A percentile compares a stretch with the other conserved stretches of the same genome.
Conservation (phyloP, 23 tunicate genomes). For the Halocynthia roretzi region DNA sequence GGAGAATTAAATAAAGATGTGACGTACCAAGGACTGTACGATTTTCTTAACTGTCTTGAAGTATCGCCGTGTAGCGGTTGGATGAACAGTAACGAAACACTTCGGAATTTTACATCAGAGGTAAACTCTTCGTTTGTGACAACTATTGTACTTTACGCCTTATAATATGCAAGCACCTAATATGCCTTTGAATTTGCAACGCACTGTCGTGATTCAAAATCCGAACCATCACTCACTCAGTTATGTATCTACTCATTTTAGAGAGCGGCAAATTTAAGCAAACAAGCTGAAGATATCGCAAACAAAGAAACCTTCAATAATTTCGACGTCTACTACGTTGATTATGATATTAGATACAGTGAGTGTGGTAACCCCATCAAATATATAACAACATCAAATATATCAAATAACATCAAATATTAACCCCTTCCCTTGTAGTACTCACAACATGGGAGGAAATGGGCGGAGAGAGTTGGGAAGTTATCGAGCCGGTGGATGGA, state of each 20-base stretch:
- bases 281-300: constrained; percentile 46
- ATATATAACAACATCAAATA: background rate
- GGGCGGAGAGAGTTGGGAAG: constrained; percentile 87
- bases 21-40: constrained; percentile 66
- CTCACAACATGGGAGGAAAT: constrained; percentile 41
- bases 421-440: constrained; percentile 6
- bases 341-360: constrained; percentile 53
- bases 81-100: constrained; percentile 88
- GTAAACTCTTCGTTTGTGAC: background rate
- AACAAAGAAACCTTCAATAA: constrained; percentile 23
- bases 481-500: constrained; percentile 96
- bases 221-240: too few relatives aligned
- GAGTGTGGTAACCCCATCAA: constrained; percentile 6
- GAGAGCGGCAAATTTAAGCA: constrained; percentile 78
- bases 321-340: constrained; percentile 47
- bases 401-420: background rate
- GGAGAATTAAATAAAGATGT: constrained; percentile 73
- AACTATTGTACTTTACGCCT: background rate
- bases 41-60: constrained; percentile 65
- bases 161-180: background rate
- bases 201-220: too few relatives aligned
- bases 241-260: constrained; percentile 2
- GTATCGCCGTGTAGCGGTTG: constrained; percentile 95
- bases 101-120: constrained; percentile 72
- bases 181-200: too few relatives aligned